Evolutionary conservation across 2,797 vertebrate genomes (phyloP), one percentile per base, ranked within the genome.

Genomic region (Mormyrops attenuatus): DNA sequence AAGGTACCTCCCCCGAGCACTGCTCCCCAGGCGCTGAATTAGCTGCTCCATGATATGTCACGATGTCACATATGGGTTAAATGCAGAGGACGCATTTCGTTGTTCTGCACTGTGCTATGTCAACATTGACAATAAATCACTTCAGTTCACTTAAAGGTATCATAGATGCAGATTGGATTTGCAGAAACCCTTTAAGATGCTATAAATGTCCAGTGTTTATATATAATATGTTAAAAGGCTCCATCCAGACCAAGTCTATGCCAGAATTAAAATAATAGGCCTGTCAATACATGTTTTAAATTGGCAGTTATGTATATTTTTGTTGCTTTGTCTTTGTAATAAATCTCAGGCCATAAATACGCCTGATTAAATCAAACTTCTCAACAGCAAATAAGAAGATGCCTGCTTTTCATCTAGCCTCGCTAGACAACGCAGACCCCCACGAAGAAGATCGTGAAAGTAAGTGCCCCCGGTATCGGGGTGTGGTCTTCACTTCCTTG

Each of bases 401-500:
- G 5, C 3, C 44, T 17, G 38, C 17, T 80, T 17, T 44, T 80
- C 66, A 69, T 69, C 66, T 30, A 69, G 66, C 30, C 30, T 69
- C 66, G 26, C 26, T 34, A 69, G 20, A 47, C 41, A 17, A 47
- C 0, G 38, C 38, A 82, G 77, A 82, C 38, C 17, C 73, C 38
- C 77, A n/a, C 6, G 20, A n/a, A 47, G 77, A 47, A 44, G 15
- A 82, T 22, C 41, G 41, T 38, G 7, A 44, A 47, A 82, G 15
- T 80, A 44, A 30, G 77, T 82, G 77, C 38, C 77, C 38, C 38
- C 17, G 38, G 77, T 82, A 20, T 13, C 77, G 41, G 77, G 77
- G 77, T 82, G 77, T 82, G 77, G 77, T 82, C 77, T 22, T 82
- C 77, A 44, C 77, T 82, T 82, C 77, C 77, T 44, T 8, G 77